Conservation (phyloP, 2,113 vertebrate species). For the Patagioenas fasciata region DNA sequence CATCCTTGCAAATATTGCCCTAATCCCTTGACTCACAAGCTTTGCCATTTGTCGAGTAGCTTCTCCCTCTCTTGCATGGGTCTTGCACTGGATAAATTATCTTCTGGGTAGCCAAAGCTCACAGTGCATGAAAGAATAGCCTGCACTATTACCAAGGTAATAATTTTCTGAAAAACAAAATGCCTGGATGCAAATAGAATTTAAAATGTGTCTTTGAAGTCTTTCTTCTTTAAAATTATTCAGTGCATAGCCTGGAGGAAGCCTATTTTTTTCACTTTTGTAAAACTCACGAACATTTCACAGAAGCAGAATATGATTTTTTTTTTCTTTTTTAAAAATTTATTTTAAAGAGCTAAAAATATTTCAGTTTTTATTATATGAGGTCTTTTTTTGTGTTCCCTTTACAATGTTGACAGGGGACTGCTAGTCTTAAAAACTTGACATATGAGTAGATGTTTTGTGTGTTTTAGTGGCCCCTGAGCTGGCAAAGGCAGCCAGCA, state of each 20-base stretch:
- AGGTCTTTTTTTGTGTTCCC: background rate
- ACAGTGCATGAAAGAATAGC: background rate
- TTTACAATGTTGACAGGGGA: background rate
- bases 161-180: slow-evolving; percentile 30
- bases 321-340: background rate
- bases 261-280: background rate
- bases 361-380: background rate
- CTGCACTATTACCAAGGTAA: background rate
- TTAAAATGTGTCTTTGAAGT: slow-evolving; percentile 35
- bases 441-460: background rate
- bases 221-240: background rate
- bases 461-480: background rate
- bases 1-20: background rate
- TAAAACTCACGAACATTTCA: background rate
- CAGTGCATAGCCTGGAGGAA: slow-evolving; percentile 24
- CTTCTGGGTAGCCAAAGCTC: background rate
- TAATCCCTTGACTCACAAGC: slow-evolving; percentile 4
- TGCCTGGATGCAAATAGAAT: slow-evolving; percentile 10
- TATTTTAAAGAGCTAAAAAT: background rate
- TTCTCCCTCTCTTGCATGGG: background rate
- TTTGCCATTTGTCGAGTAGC: background rate
- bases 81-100: background rate
- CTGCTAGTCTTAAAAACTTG: background rate
- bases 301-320: background rate
- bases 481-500: background rate